These are phyloP conservation scores for Galerucella nymphaeae DNA, from an alignment of 2,888 invertebrate genomes.

Conservation along the genomic window DNA sequence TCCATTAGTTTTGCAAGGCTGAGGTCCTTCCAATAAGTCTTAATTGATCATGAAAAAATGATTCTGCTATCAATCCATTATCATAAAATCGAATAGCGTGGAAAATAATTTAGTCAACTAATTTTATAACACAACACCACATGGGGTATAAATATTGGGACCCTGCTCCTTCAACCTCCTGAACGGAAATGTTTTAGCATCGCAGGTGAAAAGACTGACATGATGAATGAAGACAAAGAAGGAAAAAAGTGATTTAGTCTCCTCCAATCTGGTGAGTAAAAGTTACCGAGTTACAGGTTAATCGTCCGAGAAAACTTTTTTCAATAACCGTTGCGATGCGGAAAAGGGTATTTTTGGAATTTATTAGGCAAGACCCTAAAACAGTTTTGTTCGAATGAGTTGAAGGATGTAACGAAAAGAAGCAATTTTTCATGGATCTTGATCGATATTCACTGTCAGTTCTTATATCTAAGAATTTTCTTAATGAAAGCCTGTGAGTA, in stretches of 20 bases:
- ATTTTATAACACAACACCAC: no score
- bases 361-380: conserved; percentile 6
- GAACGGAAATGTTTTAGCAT: conserved; percentile 24
- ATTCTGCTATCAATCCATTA: no score
- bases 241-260: conserved; percentile 13
- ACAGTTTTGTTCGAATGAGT: conserved; percentile 1
- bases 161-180: conserved; percentile 1
- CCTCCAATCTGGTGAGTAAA: conserved; percentile 23
- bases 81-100: no score
- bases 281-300: conserved; percentile 30
- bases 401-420: background rate
- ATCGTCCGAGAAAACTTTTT: conserved; percentile 27
- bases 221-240: conserved; percentile 20
- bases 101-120: no score
- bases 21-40: no score
- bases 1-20: no score
- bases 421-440: no score
- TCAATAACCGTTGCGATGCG: conserved; percentile 20
- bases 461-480: no score
- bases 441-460: no score
- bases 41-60: no score
- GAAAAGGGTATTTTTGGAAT: conserved; percentile 15
- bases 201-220: conserved; percentile 14
- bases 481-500: no score
- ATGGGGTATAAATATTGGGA: no score